phyloP scores from a whole-genome alignment of 1,140 invertebrate species.

The Drosophila nebulosa region DNA sequence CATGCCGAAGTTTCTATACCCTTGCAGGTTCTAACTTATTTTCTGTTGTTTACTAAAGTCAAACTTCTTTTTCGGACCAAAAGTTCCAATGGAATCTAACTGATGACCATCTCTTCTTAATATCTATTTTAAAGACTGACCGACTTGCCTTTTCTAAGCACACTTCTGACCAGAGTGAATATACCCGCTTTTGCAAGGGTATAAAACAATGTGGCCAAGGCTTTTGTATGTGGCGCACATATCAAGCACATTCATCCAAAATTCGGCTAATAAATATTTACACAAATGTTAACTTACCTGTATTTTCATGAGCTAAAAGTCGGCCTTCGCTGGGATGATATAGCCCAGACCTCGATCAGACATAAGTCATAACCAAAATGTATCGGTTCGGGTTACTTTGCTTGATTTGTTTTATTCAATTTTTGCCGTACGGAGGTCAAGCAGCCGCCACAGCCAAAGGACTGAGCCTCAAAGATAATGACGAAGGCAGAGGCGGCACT shows the following conservation, averaged over 20 bases:
- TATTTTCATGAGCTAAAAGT: background rate
- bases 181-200: too few species aligned
- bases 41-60: too few species aligned
- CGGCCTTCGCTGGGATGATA: constrained; percentile 11
- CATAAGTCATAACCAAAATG: constrained; percentile 1
- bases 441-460: constrained; percentile 3
- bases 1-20: too few species aligned
- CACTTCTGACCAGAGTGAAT: too few species aligned
- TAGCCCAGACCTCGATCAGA: background rate
- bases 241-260: background rate
- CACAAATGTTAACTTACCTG: background rate
- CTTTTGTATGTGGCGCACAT: background rate
- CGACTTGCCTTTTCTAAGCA: too few species aligned
- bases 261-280: background rate
- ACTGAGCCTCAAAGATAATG: background rate
- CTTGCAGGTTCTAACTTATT: too few species aligned
- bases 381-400: background rate
- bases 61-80: too few species aligned
- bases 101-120: too few species aligned
- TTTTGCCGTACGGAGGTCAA: background rate
- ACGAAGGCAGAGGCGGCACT: background rate
- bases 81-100: too few species aligned
- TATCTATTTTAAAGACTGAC: too few species aligned
- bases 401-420: background rate
- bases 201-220: background rate